These are phyloP conservation scores for Acipenser oxyrinchus DNA, from an alignment of 2,797 vertebrate genomes.

Conservation along the genomic window DNA sequence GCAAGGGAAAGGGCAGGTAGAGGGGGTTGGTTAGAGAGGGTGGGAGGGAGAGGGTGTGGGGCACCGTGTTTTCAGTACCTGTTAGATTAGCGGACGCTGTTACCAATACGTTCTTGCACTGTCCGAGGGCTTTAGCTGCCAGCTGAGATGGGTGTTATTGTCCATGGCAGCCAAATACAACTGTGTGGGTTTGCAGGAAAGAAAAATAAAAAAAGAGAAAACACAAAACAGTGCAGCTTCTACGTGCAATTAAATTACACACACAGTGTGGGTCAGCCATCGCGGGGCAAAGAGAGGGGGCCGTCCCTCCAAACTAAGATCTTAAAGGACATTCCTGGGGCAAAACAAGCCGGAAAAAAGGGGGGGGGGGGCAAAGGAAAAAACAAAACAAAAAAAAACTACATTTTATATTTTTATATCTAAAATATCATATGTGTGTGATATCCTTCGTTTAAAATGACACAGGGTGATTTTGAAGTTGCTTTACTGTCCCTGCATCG, in stretches of 20 bases:
- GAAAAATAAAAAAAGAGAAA: slow-evolving; percentile 64
- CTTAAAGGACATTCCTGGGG: background rate
- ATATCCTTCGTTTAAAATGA: too few species aligned
- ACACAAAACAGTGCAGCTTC: slow-evolving; percentile 61
- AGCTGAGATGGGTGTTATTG: slow-evolving; percentile 85
- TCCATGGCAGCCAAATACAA: slow-evolving; percentile 92
- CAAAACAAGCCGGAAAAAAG: slow-evolving; percentile 18
- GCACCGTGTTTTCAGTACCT: slow-evolving; percentile 78
- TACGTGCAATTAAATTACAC: slow-evolving; percentile 54
- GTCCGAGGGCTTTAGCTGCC: slow-evolving; percentile 95
- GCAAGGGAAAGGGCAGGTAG: slow-evolving; percentile 16
- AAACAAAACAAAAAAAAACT: too few species aligned
- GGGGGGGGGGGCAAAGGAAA: slow-evolving; percentile 38
- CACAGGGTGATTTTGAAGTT: too few species aligned
- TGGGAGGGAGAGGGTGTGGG: slow-evolving; percentile 33
- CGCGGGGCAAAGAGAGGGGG: background rate
- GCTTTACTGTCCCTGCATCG: too few species aligned
- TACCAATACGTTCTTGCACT: slow-evolving; percentile 89
- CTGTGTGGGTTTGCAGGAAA: slow-evolving; percentile 77
- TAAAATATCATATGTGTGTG: too few species aligned
- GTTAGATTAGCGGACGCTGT: slow-evolving; percentile 77
- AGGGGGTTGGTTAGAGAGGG: slow-evolving; percentile 29
- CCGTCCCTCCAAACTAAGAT: background rate
- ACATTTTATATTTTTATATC: too few species aligned
- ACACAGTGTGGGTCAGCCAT: slow-evolving; percentile 52